Percentiles rank a stretch among this genome's conserved stretches.
These are phyloP conservation scores for Drosophila asahinai DNA, from an alignment of 1,140 invertebrate genomes.

Conservation along the genomic window DNA sequence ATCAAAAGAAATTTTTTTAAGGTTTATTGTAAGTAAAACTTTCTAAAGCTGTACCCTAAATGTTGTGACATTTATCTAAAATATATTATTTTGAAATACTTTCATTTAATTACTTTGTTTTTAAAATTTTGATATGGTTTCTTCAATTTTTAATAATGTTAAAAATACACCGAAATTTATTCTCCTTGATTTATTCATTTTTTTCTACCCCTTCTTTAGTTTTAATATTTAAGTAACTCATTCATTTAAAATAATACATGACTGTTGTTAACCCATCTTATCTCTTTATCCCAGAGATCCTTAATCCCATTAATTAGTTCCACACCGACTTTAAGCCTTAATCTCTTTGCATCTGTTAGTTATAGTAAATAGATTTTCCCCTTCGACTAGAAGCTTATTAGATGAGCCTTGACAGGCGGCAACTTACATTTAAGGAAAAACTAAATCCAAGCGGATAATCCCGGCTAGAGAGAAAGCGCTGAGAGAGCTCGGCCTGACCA, in stretches of 20 bases:
- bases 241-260: not conserved
- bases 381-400: not conserved
- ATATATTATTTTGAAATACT: not conserved
- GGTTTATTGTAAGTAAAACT: not conserved
- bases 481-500: constrained; percentile 21
- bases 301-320: constrained; percentile 21
- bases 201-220: not conserved
- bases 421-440: constrained; percentile 34
- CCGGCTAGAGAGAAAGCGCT: constrained; percentile 16
- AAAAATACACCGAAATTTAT: not conserved
- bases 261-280: not conserved
- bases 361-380: constrained; percentile 15
- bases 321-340: constrained; percentile 4
- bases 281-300: not conserved
- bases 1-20: not conserved
- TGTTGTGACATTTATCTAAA: not conserved
- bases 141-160: too few species aligned
- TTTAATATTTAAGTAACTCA: not conserved
- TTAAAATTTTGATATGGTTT: too few species aligned
- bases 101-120: too few species aligned
- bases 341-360: constrained; percentile 20
- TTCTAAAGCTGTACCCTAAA: not conserved
- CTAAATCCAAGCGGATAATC: constrained; percentile 16
- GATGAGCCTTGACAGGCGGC: constrained; percentile 41
- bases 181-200: too few species aligned